Conservation (phyloP, 1,140 invertebrate species). For the Trichomalopsis sarcophagae region DNA sequence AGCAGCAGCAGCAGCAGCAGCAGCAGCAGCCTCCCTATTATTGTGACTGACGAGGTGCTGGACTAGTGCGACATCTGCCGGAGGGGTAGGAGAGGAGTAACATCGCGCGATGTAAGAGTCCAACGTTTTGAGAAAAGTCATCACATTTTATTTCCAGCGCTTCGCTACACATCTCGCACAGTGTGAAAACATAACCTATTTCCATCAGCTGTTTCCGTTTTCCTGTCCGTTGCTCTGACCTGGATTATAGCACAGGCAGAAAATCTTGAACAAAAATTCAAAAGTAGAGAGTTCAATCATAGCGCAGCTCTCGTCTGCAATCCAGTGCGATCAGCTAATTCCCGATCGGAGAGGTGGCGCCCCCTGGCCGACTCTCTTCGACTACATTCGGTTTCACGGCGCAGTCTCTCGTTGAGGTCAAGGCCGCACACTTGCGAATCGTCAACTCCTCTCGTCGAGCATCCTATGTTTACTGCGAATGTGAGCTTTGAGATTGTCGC, state of each 20-base stretch:
- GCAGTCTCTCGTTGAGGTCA: neutral
- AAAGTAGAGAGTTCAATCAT: no score
- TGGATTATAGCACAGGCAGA: no score
- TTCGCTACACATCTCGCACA: neutral
- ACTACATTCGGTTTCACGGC: neutral
- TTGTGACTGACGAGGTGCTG: neutral
- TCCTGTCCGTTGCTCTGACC: no score
- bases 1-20: neutral
- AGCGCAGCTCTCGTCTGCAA: no score
- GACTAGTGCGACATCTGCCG: neutral
- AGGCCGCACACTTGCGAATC: no score
- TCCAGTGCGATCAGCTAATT: no score
- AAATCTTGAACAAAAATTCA: no score
- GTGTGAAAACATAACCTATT: no score
- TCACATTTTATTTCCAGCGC: neutral
- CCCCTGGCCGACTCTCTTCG: neutral
- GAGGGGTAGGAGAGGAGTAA: neutral
- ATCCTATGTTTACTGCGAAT: slow-evolving; percentile 79
- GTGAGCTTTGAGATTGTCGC: slow-evolving; percentile 83
- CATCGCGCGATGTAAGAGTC: neutral
- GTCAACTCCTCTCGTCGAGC: neutral
- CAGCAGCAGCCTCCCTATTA: neutral
- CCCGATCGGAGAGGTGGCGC: neutral
- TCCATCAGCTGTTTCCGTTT: no score
- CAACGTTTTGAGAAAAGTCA: neutral